Evolutionary conservation across 2,797 vertebrate genomes (phyloP), one percentile per base, ranked within the genome.

Genomic region (Lepidocolaptes lacrymiger): DNA sequence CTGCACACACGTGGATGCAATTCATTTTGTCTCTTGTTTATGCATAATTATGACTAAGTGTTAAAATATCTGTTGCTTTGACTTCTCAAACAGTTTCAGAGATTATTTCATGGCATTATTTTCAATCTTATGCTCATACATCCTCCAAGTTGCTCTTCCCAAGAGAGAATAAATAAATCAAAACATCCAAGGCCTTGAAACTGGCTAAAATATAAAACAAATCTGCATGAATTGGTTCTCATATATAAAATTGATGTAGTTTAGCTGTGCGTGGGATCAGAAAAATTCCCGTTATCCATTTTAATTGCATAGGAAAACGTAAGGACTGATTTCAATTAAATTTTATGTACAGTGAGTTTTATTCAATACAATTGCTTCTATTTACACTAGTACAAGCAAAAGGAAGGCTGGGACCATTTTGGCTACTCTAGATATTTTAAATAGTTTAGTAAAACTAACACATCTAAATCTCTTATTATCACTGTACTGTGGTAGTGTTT

Each of bases 51-150:
- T 75, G 71, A 74, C 15, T 37, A 82, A 74, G 16, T 71, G 23
- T 81, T 76, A 81, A 79, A 94, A 36, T 72, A 71, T 34, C 63
- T 74, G 28, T 16, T 89, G 34, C n/a, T 76, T 73, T 71, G 74
- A 6, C 55, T 87, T 91, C 62, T 77, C 23, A 74, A 82, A 74
- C 8, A 44, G 36, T 73, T 88, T 93, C 82, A 78, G 44, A 81
- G 94, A 89, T 72, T 62, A 66, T 72, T 84, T 95, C 69, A 36
- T 55, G 36, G 39, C n/a, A 37, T 79, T 72, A 43, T 89, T 95
- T 91, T 89, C 37, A 78, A 89, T 69, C 49, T 82, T 15, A 18
- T 76, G 37, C 15, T 93, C 19, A 1, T 77, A n/a, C 27, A 61
- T 82, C 36, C n/a, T 88, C 11, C 55, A 87, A 64, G n/a, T 52